A percentile compares a stretch with the other conserved stretches of the same genome.
phyloP scores from a whole-genome alignment of 2,888 invertebrate genomes.

The Microdon myrmicae region DNA sequence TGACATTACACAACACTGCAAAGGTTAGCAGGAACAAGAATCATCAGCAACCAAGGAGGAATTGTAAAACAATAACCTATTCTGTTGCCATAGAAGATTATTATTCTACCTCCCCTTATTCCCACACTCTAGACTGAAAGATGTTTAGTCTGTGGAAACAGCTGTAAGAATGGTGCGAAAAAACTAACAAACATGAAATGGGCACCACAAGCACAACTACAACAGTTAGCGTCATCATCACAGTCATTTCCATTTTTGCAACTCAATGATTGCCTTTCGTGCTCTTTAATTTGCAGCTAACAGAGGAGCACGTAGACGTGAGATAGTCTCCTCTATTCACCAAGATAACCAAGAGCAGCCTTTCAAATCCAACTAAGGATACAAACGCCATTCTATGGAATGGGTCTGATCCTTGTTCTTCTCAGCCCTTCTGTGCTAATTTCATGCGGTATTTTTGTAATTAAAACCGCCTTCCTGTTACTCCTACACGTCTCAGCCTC shows the following conservation, averaged over 20 bases:
- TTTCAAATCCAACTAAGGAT: constrained; percentile 33
- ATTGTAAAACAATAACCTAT: constrained; percentile 42
- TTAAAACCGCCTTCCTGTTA: constrained; percentile 48
- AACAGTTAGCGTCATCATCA: constrained; percentile 9
- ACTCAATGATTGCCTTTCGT: constrained; percentile 50
- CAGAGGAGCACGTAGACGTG: constrained; percentile 12
- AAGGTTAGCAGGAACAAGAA: constrained; percentile 9
- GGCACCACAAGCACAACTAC: neutral
- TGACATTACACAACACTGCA: constrained; percentile 2
- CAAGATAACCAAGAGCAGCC: constrained; percentile 13
- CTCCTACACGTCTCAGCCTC: no score
- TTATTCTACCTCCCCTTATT: constrained; percentile 1
- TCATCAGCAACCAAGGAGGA: constrained; percentile 18
- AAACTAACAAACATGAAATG: constrained; percentile 28
- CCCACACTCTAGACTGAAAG: neutral
- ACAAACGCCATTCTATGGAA: neutral
- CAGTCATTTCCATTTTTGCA: constrained; percentile 40
- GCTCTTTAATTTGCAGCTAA: constrained; percentile 30
- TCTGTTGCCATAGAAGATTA: constrained; percentile 12
- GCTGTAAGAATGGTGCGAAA: constrained; percentile 1
- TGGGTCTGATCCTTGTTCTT: no score
- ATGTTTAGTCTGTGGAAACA: no score
- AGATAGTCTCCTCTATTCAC: neutral
- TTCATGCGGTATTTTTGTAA: constrained; percentile 52
- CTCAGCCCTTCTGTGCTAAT: constrained; percentile 35